Base-by-base conservation (phyloP, 2,888 invertebrate species). In the Baccha elongata region DNA sequence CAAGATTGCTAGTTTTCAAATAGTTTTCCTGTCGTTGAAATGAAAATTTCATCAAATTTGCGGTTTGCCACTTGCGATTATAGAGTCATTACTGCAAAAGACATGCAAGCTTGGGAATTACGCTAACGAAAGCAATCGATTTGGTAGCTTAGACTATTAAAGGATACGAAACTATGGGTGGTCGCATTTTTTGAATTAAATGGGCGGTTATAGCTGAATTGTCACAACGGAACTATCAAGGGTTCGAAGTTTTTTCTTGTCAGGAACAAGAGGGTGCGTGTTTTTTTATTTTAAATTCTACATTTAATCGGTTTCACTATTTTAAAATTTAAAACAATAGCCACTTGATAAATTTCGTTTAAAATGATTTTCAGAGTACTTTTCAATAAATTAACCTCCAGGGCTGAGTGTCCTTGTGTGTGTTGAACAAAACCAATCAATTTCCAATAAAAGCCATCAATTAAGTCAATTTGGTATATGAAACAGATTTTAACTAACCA, bases 61-160 rank as follows among this genome's bases (percentile, higher is more conserved):
- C 67, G 85, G 85, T 85, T 86, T 86, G 81, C 78, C 86, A 85
- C 85, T 86, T 85, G 76, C 85, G 84, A 85, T 86, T 85, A 80
- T 40, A 46, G 62, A 60, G 58, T 58, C 58, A 37, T 11, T 60
- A 37, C 55, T 69, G 68, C 68, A 68, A 19, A 48, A 68, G 69
- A 62, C 79, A 62, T 69, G 53, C 29, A 46, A 46, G 40, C 3
- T 23, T 4, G 67, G 11, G 55, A 71, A 71, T 64, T 71, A 13
- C 17, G n/a, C 29, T 53, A 17, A 35, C 75, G 15, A 53, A 64
- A 7, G 69, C 44, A 71, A 40, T 55, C 48, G 62, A 46, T 67
- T 60, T 21, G 4, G 15, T 29, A n/a, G n/a, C n/a, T n/a, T n/a
- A 46, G 26, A 15, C 35, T 29, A 21, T 11, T 17, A 10, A 3